A percentile compares a stretch with the other conserved stretches of the same genome.
Evolutionary conservation across 2,113 vertebrate genomes (phyloP).

Genomic region (Ictalurus furcatus): DNA sequence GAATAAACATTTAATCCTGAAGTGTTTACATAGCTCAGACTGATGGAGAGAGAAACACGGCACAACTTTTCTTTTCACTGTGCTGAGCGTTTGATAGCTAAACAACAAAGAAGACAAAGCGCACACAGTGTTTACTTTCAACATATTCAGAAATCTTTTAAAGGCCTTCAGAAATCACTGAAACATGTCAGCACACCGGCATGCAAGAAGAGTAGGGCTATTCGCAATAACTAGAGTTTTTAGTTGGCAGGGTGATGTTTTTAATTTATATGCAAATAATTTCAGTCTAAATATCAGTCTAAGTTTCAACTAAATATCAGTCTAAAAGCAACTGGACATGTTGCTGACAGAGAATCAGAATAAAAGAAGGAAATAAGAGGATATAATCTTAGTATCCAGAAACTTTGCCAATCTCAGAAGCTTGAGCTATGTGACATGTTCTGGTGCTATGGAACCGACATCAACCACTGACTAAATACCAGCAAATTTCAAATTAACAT

Average conservation of each 20-base stretch:
- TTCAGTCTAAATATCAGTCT: background rate
- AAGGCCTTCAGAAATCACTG: background rate
- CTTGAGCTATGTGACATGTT: background rate
- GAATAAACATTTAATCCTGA: constrained; percentile 11
- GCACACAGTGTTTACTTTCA: background rate
- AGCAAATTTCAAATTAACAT: background rate
- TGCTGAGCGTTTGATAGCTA: background rate
- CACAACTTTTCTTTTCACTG: background rate
- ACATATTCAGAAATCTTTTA: background rate
- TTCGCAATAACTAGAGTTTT: background rate
- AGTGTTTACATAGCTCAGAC: constrained; percentile 17
- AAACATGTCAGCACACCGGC: background rate
- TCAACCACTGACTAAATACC: background rate
- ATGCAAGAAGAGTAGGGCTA: background rate
- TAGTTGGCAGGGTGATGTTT: background rate
- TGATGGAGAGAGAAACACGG: constrained; percentile 3
- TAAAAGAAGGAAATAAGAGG: background rate
- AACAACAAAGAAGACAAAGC: background rate
- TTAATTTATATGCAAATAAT: background rate
- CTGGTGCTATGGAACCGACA: background rate
- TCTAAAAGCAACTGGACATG: background rate
- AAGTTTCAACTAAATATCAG: no score
- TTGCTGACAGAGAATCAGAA: background rate
- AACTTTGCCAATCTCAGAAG: background rate
- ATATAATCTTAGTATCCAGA: background rate